Conservation (phyloP, 2,113 vertebrate genomes). For the Crotalus helleri region DNA sequence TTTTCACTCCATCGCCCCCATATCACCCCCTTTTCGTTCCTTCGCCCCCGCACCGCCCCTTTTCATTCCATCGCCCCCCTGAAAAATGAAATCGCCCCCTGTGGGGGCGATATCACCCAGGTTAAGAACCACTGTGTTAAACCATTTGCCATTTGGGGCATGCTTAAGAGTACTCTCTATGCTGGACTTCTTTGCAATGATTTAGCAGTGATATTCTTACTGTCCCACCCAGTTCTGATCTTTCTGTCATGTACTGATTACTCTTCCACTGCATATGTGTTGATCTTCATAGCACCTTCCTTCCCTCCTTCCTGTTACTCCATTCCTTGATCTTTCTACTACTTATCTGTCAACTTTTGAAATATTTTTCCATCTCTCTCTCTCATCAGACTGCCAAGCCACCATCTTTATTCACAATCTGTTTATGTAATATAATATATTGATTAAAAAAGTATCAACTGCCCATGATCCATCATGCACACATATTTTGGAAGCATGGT, state of each 20-base stretch:
- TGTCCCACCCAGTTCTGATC: background rate
- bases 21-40: too few relatives aligned
- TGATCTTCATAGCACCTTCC: background rate
- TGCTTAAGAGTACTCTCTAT: background rate
- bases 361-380: background rate
- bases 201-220: background rate
- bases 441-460: background rate
- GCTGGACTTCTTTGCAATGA: background rate
- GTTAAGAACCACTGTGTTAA: background rate
- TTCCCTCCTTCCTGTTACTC: background rate
- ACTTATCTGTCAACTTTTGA: background rate
- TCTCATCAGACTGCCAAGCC: background rate
- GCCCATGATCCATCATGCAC: background rate
- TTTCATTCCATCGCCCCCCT: too few relatives aligned
- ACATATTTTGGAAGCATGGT: background rate
- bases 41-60: too few relatives aligned
- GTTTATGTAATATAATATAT: background rate
- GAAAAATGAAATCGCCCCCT: too few relatives aligned
- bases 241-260: background rate
- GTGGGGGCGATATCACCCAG: too few relatives aligned
- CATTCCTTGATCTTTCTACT: background rate
- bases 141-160: background rate
- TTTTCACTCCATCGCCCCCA: too few relatives aligned
- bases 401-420: background rate
- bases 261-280: background rate